A percentile compares a stretch with the other conserved stretches of the same genome.
These are phyloP conservation scores for Eurosta solidaginis DNA, from an alignment of 1,140 invertebrate species.

Conservation along the genomic window DNA sequence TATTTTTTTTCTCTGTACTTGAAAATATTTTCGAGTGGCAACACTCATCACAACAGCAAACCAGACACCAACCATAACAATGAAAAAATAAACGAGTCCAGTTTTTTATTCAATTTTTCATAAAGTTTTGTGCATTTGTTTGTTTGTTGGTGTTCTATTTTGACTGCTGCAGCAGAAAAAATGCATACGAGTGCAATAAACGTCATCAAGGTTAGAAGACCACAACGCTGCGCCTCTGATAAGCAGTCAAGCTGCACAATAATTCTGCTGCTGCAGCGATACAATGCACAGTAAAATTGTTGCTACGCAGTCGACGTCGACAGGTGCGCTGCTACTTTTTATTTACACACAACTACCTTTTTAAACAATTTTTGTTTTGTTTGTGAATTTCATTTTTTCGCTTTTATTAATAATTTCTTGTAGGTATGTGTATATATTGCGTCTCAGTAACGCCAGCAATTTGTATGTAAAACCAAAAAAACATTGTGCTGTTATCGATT, in stretches of 20 bases:
- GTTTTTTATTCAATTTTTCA: background rate
- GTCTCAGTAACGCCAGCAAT: background rate
- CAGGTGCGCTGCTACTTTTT: background rate
- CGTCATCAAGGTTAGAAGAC: conserved; percentile 50
- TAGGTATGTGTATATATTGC: no score
- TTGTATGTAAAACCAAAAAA: background rate
- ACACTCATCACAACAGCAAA: no score
- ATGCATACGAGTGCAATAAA: conserved; percentile 49
- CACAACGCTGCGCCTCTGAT: background rate
- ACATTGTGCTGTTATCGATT: conserved; percentile 1
- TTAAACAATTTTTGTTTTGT: background rate
- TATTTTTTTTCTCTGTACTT: no score
- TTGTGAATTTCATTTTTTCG: background rate
- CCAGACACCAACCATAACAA: background rate
- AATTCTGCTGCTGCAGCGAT: background rate
- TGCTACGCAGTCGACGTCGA: background rate
- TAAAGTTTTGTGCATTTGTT: background rate
- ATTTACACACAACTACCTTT: background rate
- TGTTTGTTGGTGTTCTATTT: conserved; percentile 13
- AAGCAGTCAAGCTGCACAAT: background rate
- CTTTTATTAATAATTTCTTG: no score
- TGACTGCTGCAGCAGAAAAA: background rate
- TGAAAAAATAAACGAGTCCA: background rate
- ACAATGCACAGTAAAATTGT: background rate
- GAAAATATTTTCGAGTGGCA: no score